Conservation (phyloP, 2,888 invertebrate genomes). For the Oscheius sp. region DNA sequence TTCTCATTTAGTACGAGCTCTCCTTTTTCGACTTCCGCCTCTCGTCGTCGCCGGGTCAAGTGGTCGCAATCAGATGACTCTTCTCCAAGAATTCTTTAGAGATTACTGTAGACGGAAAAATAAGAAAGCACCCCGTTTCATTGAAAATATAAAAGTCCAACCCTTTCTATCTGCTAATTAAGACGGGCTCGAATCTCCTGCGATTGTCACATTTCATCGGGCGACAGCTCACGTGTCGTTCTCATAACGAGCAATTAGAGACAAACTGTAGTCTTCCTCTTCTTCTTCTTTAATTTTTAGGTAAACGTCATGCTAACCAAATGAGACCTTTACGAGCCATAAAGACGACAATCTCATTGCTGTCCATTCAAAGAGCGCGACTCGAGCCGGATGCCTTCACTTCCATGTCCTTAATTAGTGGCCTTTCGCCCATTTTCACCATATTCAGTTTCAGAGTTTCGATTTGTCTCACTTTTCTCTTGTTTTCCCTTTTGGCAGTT, state of each 20-base stretch:
- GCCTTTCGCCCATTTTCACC: not conserved
- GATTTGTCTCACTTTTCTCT: not conserved
- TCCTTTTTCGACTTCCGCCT: not conserved
- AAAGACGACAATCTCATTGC: slow-evolving; percentile 32
- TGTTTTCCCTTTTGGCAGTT: too few species aligned
- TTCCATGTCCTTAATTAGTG: slow-evolving; percentile 14
- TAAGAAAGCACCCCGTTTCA: too few species aligned
- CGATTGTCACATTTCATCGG: too few species aligned
- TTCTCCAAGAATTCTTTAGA: not conserved
- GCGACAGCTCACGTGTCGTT: too few species aligned
- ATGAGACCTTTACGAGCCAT: slow-evolving; percentile 34
- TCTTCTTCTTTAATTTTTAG: not conserved
- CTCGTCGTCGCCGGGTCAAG: not conserved
- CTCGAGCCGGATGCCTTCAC: slow-evolving; percentile 9
- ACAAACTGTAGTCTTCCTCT: not conserved
- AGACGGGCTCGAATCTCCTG: too few species aligned
- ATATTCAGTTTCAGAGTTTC: not conserved
- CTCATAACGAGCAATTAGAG: slow-evolving; percentile 20
- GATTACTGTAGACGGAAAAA: too few species aligned
- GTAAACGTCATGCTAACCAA: slow-evolving; percentile 26
- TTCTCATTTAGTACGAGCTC: not conserved
- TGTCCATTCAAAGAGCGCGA: slow-evolving; percentile 20
- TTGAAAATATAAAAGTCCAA: too few species aligned
- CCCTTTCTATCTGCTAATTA: too few species aligned
- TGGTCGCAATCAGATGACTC: not conserved